Conservation (phyloP, 2,113 vertebrate genomes). For the Felis chaus region DNA sequence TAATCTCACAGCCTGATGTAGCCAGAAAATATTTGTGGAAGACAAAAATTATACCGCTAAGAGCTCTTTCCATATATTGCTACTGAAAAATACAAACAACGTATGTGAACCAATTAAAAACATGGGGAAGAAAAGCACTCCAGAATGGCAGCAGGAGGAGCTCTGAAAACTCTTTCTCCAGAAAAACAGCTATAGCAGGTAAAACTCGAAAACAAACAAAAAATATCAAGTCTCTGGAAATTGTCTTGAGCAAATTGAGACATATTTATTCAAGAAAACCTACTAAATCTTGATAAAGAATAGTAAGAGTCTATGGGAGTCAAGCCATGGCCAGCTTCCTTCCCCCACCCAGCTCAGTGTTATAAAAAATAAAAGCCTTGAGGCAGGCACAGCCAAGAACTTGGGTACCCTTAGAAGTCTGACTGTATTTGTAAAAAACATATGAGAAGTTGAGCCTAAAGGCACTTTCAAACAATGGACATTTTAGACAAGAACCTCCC, state of each 20-base stretch:
- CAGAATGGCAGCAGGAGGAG: background rate
- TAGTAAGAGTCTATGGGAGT: background rate
- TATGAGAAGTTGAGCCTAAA: background rate
- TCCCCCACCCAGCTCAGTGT: fast-evolving
- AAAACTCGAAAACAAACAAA: background rate
- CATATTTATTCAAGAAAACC: background rate
- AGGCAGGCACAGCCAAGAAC: background rate
- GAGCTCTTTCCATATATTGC: background rate
- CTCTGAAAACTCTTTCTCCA: background rate
- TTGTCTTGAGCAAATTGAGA: background rate
- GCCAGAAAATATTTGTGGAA: conserved; percentile 37
- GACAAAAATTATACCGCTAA: conserved; percentile 27
- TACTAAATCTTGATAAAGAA: background rate
- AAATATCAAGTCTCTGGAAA: background rate
- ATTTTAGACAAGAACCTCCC: background rate
- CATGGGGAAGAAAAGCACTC: background rate
- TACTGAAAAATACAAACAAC: background rate
- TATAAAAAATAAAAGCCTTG: background rate
- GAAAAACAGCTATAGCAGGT: background rate
- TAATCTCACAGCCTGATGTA: background rate
- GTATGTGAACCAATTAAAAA: background rate
- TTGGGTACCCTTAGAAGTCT: background rate
- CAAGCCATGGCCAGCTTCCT: background rate
- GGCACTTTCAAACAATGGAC: background rate
- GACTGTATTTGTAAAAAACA: background rate